Conservation (phyloP, 2,888 invertebrate genomes). For the Conus canariensis region DNA sequence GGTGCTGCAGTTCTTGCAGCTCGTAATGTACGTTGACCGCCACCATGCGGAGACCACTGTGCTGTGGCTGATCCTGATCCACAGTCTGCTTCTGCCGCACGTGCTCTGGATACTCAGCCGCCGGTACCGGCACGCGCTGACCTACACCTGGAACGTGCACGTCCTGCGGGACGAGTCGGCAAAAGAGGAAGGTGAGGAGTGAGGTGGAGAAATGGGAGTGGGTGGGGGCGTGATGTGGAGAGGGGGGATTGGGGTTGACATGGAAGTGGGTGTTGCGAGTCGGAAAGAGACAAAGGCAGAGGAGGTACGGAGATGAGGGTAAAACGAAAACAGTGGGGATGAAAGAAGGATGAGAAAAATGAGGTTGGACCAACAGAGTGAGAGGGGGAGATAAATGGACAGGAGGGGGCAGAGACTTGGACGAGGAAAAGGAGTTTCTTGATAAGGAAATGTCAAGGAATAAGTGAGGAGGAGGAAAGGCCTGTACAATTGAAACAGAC, state of each 20-base stretch:
- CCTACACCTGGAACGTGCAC: conserved; percentile 66
- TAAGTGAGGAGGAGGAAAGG: too few species aligned
- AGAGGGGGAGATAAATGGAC: neutral
- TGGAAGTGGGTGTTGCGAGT: neutral
- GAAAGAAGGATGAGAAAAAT: neutral
- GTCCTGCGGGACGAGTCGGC: conserved; percentile 58
- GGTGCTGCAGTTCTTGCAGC: conserved; percentile 66
- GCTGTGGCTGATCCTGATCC: conserved; percentile 64
- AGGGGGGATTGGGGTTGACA: neutral
- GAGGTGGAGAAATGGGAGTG: neutral
- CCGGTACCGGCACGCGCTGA: conserved; percentile 68
- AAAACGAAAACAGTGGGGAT: neutral
- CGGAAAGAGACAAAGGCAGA: neutral
- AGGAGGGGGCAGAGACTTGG: neutral
- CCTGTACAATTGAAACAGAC: too few species aligned
- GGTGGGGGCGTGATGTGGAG: neutral
- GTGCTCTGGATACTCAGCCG: conserved; percentile 66
- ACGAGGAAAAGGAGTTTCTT: too few species aligned
- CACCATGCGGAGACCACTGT: conserved; percentile 56
- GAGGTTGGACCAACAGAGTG: neutral
- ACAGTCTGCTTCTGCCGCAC: conserved; percentile 65
- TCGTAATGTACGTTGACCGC: conserved; percentile 56
- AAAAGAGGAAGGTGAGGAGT: conserved; percentile 62
- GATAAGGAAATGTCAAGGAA: too few species aligned
- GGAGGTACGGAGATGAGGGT: neutral